phyloP scores from a whole-genome alignment of 2,888 invertebrate species.

The Osmoderma eremita region DNA sequence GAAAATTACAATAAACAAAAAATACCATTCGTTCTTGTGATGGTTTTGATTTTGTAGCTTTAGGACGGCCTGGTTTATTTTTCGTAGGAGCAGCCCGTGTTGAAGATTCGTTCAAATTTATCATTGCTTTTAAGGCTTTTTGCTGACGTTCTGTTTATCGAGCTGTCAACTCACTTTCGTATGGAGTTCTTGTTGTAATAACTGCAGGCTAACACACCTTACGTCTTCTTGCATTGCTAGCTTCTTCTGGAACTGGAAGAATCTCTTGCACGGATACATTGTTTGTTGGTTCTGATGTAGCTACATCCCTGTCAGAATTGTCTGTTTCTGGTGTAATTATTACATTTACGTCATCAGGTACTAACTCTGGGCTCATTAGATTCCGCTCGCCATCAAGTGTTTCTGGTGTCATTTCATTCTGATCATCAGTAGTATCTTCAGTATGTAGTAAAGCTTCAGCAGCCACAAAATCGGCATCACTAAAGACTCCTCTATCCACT shows the following conservation, averaged over 20 bases:
- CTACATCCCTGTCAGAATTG: constrained; percentile 1
- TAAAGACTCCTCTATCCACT: constrained; percentile 26
- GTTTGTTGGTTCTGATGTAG: constrained; percentile 11
- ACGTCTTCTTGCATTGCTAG: constrained; percentile 13
- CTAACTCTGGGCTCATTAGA: background rate
- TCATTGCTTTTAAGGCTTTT: background rate
- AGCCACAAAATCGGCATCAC: constrained; percentile 6
- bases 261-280: constrained; percentile 16
- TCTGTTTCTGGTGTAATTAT: constrained; percentile 12
- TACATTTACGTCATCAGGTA: constrained; percentile 11
- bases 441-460: background rate
- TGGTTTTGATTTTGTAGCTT: too few species aligned
- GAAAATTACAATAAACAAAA: too few species aligned
- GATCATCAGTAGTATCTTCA: constrained; percentile 7
- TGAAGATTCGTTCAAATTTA: too few species aligned
- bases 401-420: background rate
- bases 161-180: constrained; percentile 9
- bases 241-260: background rate
- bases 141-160: constrained; percentile 12
- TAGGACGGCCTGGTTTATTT: too few species aligned
- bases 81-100: too few species aligned
- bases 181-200: constrained; percentile 8
- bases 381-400: background rate
- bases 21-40: too few species aligned
- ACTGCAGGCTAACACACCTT: constrained; percentile 18